Conservation (phyloP, 2,797 vertebrate genomes). For the Glyptemys insculpta region DNA sequence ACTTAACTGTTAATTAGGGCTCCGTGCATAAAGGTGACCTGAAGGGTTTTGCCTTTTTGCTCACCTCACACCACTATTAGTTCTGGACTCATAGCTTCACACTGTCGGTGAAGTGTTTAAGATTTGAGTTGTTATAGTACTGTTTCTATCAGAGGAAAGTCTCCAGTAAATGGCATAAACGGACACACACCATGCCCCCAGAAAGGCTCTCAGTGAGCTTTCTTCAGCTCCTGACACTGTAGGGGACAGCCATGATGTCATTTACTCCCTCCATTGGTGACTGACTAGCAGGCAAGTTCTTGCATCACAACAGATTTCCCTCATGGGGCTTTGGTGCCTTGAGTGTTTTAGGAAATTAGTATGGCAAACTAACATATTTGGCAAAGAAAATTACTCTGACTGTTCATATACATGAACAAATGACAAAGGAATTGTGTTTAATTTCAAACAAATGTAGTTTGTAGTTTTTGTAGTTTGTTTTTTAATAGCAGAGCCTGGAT, state of each 20-base stretch:
- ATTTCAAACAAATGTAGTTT: neutral
- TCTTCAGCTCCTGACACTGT: neutral
- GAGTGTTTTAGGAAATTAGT: neutral
- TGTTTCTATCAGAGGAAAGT: neutral
- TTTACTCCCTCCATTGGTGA: neutral
- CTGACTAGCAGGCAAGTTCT: neutral
- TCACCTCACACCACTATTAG: neutral
- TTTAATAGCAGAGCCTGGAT: neutral
- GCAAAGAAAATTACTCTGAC: neutral
- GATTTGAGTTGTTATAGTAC: neutral
- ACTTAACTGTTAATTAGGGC: constrained; percentile 20
- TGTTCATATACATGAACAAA: neutral
- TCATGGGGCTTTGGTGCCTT: neutral
- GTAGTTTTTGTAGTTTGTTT: neutral
- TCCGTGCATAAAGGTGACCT: constrained; percentile 7
- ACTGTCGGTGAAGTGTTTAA: neutral
- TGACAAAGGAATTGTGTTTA: neutral
- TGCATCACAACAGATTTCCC: neutral
- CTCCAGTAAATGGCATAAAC: neutral
- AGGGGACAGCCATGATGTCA: neutral
- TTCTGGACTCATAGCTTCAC: neutral
- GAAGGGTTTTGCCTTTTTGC: neutral
- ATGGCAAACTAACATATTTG: neutral
- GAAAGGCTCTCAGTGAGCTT: neutral
- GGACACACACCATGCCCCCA: rapidly evolving